These are phyloP conservation scores for Thecocarcelia acutangulata DNA, from an alignment of 2,888 invertebrate genomes.

Conservation along the genomic window DNA sequence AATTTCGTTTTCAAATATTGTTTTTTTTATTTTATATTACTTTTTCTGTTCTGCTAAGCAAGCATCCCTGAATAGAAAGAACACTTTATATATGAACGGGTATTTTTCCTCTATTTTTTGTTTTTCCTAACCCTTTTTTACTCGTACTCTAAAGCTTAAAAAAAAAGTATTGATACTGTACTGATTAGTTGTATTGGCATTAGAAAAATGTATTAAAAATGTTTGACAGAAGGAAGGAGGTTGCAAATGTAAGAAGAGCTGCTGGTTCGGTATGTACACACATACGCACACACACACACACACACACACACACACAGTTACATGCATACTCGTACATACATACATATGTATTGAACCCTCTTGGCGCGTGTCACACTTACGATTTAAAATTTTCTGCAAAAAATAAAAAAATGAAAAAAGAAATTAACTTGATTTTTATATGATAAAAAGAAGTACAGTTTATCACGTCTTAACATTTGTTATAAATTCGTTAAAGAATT, in stretches of 20 bases:
- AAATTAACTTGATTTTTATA: constrained; percentile 47
- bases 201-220: constrained; percentile 41
- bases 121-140: constrained; percentile 57
- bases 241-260: constrained; percentile 33
- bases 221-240: constrained; percentile 21
- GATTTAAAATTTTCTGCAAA: constrained; percentile 43
- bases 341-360: constrained; percentile 57
- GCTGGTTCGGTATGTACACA: constrained; percentile 40
- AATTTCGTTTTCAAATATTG: constrained; percentile 31
- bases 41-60: background rate
- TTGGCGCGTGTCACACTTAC: constrained; percentile 55
- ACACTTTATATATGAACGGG: background rate
- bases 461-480: constrained; percentile 61
- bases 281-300: no score
- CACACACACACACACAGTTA: no score
- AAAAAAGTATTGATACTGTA: constrained; percentile 60
- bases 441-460: constrained; percentile 62
- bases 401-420: constrained; percentile 25
- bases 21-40: constrained; percentile 5
- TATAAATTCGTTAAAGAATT: constrained; percentile 44
- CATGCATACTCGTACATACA: no score
- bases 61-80: constrained; percentile 48
- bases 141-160: constrained; percentile 26
- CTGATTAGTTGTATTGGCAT: constrained; percentile 63
- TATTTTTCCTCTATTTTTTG: constrained; percentile 7